These are phyloP conservation scores for Megaceryle alcyon DNA, from an alignment of 2,797 vertebrate species.

Conservation along the genomic window DNA sequence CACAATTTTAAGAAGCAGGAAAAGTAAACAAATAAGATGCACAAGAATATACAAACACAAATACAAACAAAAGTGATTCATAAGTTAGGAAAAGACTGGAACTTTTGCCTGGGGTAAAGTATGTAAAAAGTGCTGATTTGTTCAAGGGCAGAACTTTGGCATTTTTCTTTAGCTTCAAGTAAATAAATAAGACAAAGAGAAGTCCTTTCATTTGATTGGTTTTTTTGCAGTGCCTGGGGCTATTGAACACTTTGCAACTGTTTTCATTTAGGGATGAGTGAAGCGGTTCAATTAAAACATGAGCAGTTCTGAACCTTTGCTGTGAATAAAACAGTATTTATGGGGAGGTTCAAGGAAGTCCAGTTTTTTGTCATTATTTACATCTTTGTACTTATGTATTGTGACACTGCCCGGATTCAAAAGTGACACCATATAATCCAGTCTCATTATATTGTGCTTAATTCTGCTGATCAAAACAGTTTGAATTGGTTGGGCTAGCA, in stretches of 20 bases:
- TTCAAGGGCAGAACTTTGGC: slow-evolving; percentile 58
- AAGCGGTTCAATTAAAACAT: slow-evolving; percentile 68
- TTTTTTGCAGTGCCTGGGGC: slow-evolving; percentile 55
- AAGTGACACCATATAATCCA: slow-evolving; percentile 12
- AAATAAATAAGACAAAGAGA: slow-evolving; percentile 68
- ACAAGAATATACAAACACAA: slow-evolving; percentile 15
- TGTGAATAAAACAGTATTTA: slow-evolving; percentile 57
- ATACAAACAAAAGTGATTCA: slow-evolving; percentile 9
- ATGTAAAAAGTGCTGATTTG: slow-evolving; percentile 46
- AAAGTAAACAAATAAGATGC: slow-evolving; percentile 47
- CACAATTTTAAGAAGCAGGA: slow-evolving; percentile 35
- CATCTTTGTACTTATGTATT: slow-evolving; percentile 50
- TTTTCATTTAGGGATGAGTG: slow-evolving; percentile 71
- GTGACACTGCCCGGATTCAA: slow-evolving; percentile 27
- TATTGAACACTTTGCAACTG: slow-evolving; percentile 67
- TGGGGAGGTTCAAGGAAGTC: slow-evolving; percentile 48
- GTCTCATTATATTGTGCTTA: background rate
- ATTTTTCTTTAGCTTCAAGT: slow-evolving; percentile 63
- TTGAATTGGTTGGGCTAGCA: background rate
- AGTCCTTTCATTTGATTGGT: slow-evolving; percentile 68
- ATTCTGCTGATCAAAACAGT: slow-evolving; percentile 17
- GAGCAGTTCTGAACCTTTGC: slow-evolving; percentile 58
- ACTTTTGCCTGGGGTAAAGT: slow-evolving; percentile 31
- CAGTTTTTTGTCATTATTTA: slow-evolving; percentile 47
- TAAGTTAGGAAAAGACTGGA: slow-evolving; percentile 29